A percentile compares a stretch with the other conserved stretches of the same genome.
These are phyloP conservation scores for Apistogramma diplotaenia DNA, from an alignment of 2,113 vertebrate species.

Conservation along the genomic window DNA sequence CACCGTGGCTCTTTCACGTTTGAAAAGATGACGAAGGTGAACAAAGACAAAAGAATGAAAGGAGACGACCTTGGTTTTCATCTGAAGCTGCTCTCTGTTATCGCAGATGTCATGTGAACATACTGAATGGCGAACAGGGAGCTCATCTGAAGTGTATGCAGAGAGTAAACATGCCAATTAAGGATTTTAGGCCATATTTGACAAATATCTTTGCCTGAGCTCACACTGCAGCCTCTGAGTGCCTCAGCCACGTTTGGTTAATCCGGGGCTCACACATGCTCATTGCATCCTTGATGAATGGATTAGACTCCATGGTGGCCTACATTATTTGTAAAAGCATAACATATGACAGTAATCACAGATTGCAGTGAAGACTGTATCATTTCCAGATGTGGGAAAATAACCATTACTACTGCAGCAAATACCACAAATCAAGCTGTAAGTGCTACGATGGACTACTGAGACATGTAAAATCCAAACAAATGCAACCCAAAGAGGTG, in stretches of 20 bases:
- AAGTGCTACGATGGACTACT: neutral
- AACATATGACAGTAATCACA: neutral
- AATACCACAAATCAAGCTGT: neutral
- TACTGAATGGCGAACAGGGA: neutral
- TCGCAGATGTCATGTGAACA: neutral
- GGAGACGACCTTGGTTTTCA: neutral
- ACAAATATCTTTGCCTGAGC: neutral
- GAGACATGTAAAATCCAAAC: neutral
- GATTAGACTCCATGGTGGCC: neutral
- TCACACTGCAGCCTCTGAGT: neutral
- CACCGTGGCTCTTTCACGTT: conserved; percentile 12
- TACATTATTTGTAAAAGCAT: neutral
- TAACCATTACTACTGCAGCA: neutral
- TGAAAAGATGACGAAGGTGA: neutral
- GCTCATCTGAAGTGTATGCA: neutral
- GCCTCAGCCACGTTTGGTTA: neutral
- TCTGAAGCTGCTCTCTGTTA: neutral
- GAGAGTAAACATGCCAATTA: neutral
- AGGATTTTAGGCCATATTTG: neutral
- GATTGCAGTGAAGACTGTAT: neutral
- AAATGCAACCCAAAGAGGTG: neutral
- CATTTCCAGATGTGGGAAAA: neutral
- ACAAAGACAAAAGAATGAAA: conserved; percentile 1
- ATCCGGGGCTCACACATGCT: neutral
- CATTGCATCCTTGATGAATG: neutral